These are phyloP conservation scores for Hyphantria cunea DNA, from an alignment of 1,140 invertebrate genomes.

Conservation along the genomic window DNA sequence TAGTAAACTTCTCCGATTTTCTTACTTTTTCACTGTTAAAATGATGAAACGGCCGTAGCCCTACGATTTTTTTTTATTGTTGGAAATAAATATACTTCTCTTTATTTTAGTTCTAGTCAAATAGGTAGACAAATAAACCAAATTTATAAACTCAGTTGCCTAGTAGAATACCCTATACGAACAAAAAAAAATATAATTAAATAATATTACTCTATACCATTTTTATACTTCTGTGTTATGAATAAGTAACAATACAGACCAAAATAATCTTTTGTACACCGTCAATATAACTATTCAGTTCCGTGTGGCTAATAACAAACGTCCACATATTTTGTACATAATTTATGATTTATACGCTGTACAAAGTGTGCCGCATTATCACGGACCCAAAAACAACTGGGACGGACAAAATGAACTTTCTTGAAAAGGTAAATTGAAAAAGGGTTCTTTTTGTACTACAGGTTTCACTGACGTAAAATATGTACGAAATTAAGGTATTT, in stretches of 20 bases:
- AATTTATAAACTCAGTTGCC: too few species aligned
- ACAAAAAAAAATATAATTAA: too few species aligned
- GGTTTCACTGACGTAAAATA: background rate
- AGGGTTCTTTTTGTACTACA: conserved; percentile 1
- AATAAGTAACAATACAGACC: background rate
- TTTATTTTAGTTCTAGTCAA: too few species aligned
- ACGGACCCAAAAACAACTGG: background rate
- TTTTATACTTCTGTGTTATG: background rate
- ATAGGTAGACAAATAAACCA: too few species aligned
- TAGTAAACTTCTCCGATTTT: too few species aligned
- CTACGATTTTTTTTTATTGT: too few species aligned
- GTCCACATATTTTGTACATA: conserved; percentile 16
- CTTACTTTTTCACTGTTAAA: too few species aligned
- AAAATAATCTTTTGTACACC: background rate
- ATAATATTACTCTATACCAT: background rate
- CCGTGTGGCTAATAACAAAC: background rate
- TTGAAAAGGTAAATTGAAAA: conserved; percentile 20
- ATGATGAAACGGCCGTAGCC: too few species aligned
- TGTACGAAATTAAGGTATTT: background rate
- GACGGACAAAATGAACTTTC: background rate
- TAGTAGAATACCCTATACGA: too few species aligned
- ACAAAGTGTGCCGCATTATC: conserved; percentile 1
- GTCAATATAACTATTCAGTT: too few species aligned
- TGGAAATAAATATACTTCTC: too few species aligned
- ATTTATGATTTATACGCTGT: conserved; percentile 15